A percentile compares a stretch with the other conserved stretches of the same genome.
Evolutionary conservation across 2,113 vertebrate species (phyloP).

Genomic region (Limanda limanda): DNA sequence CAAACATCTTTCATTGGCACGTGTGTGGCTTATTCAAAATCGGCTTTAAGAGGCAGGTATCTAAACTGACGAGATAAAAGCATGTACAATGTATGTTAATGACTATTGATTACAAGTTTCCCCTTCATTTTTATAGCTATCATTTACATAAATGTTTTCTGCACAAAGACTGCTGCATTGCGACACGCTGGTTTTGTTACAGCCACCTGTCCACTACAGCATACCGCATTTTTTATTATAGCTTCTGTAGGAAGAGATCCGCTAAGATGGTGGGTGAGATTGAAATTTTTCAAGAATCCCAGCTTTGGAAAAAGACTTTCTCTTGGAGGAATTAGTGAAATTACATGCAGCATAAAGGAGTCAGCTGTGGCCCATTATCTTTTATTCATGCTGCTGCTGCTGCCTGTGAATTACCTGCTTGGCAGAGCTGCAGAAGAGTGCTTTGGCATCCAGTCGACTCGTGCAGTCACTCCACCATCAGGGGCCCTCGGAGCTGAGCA

Average conservation of each 20-base stretch:
- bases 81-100: slow-evolving; percentile 54
- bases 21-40: slow-evolving; percentile 60
- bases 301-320: slow-evolving; percentile 64
- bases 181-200: slow-evolving; percentile 40
- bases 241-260: slow-evolving; percentile 43
- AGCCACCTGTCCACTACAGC: slow-evolving; percentile 60
- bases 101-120: slow-evolving; percentile 32
- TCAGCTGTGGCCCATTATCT: slow-evolving; percentile 80
- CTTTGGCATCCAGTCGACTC: slow-evolving; percentile 72
- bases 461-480: slow-evolving; percentile 75
- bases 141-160: slow-evolving; percentile 41
- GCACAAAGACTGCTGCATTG: slow-evolving; percentile 30
- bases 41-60: slow-evolving; percentile 50
- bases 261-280: slow-evolving; percentile 41
- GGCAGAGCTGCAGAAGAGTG: slow-evolving; percentile 79
- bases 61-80: slow-evolving; percentile 55
- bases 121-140: slow-evolving; percentile 12
- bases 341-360: slow-evolving; percentile 76
- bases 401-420: slow-evolving; percentile 83
- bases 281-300: slow-evolving; percentile 43
- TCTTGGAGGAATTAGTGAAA: slow-evolving; percentile 72
- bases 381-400: slow-evolving; percentile 82
- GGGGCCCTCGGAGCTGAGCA: slow-evolving; percentile 70
- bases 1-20: slow-evolving; percentile 69
- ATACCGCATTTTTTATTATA: slow-evolving; percentile 37